These are phyloP conservation scores for Torymus tubicola DNA, from an alignment of 2,888 invertebrate species.

Conservation along the genomic window DNA sequence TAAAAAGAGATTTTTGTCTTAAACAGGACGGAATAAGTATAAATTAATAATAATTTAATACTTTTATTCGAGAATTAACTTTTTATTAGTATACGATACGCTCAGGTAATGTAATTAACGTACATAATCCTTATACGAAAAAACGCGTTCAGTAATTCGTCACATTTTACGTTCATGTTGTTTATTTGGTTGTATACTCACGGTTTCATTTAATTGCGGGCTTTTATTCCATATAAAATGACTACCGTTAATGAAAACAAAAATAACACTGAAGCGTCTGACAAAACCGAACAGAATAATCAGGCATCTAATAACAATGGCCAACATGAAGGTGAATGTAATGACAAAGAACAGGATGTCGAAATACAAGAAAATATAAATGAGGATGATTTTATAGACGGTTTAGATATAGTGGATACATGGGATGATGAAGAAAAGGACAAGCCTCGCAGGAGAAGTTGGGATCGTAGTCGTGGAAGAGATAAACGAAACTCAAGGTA, in stretches of 20 bases:
- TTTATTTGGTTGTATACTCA: no score
- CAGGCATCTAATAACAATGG: neutral
- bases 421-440: conserved; percentile 71
- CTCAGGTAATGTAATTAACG: no score
- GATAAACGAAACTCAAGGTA: conserved; percentile 64
- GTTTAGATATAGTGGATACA: conserved; percentile 71
- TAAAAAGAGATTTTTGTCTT: no score
- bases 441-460: conserved; percentile 53
- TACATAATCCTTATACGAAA: no score
- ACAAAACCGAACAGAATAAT: neutral
- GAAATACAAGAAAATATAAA: conserved; percentile 55
- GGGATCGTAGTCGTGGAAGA: conserved; percentile 56
- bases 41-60: no score
- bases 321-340: neutral
- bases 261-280: neutral
- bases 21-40: no score
- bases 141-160: no score
- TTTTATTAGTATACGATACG: no score
- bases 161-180: no score
- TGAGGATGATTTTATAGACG: conserved; percentile 72
- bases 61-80: no score
- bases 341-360: conserved; percentile 6
- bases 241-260: neutral
- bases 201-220: neutral
- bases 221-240: neutral